These are phyloP conservation scores for Neopipo cinnamomea DNA, from an alignment of 2,113 vertebrate genomes.

Conservation along the genomic window DNA sequence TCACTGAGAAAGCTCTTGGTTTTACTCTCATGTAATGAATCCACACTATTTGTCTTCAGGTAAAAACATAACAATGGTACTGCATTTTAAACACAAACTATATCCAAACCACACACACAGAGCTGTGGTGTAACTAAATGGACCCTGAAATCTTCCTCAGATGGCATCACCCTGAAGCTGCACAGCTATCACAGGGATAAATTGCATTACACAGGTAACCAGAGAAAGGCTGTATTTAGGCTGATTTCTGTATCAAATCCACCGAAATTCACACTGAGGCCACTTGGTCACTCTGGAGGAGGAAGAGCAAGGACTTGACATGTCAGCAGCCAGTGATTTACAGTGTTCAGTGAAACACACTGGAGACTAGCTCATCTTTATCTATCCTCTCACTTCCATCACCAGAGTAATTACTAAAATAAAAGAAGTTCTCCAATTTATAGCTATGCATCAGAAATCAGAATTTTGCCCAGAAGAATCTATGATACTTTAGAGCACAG, in stretches of 20 bases:
- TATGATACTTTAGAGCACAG: not conserved
- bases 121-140: not conserved
- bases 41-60: not conserved
- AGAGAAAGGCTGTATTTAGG: not conserved
- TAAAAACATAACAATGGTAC: not conserved
- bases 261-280: not conserved
- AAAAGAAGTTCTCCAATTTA: not conserved
- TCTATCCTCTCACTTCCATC: not conserved
- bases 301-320: not conserved
- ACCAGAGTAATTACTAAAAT: not conserved
- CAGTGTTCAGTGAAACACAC: not conserved
- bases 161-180: fast-evolving
- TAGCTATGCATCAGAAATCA: not conserved
- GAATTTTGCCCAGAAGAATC: not conserved
- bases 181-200: not conserved
- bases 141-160: not conserved
- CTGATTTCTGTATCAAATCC: not conserved
- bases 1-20: not conserved
- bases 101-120: not conserved
- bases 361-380: not conserved
- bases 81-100: not conserved
- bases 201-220: not conserved
- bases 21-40: not conserved
- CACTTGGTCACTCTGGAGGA: not conserved
- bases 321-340: not conserved